Conservation (phyloP, 2,113 vertebrate species). For the Eublepharis macularius region DNA sequence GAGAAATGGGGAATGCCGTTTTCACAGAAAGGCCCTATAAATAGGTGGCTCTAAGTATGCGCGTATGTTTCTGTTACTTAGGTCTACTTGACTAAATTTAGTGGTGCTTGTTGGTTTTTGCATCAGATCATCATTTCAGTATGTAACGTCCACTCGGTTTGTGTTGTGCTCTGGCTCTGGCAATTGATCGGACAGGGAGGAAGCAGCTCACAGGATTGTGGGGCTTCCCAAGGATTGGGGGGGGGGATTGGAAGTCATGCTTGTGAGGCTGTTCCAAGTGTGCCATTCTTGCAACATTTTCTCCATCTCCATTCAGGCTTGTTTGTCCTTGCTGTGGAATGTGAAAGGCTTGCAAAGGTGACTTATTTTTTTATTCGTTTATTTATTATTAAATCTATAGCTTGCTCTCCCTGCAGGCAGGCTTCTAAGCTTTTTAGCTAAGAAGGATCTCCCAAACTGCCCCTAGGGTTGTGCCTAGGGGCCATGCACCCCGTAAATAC, state of each 20-base stretch:
- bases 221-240: not conserved
- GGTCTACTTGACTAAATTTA: too few species aligned
- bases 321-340: not conserved
- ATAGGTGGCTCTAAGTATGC: too few species aligned
- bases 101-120: too few species aligned
- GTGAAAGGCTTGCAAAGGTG: not conserved
- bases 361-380: too few species aligned
- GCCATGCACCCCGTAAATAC: not conserved
- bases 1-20: too few species aligned
- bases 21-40: too few species aligned
- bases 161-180: not conserved
- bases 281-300: not conserved
- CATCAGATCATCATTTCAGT: not conserved
- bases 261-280: fast-evolving
- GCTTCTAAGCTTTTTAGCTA: too few species aligned
- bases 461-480: not conserved
- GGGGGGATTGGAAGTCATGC: not conserved
- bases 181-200: not conserved
- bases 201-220: not conserved
- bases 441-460: not conserved
- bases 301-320: not conserved
- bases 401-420: not conserved
- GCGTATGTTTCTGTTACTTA: too few species aligned
- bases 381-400: too few species aligned
- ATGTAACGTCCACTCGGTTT: not conserved